Evolutionary conservation across 2,113 vertebrate genomes (phyloP), one percentile per base, ranked within the genome.

Genomic region (Morone chrysops): DNA sequence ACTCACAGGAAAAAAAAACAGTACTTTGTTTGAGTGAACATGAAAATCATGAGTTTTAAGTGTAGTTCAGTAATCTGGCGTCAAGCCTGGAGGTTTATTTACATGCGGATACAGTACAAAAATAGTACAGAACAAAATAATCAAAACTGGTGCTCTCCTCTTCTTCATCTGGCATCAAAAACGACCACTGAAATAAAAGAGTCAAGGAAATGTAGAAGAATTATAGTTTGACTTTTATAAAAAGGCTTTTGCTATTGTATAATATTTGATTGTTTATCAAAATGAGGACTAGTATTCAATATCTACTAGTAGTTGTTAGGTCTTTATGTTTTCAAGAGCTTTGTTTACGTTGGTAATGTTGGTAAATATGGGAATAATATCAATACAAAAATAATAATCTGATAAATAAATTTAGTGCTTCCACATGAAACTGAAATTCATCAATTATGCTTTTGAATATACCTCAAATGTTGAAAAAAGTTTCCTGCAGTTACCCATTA

Each of bases 161-260:
- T 13, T 93, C 60, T 86, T 96, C 88, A 96, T 57, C 95, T 86
- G 51, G 95, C 95, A 88, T 96, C 95, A 47, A 96, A 96, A 48
- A 96, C 95, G 57, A 96, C 95, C 95, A 96, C 95, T 96, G 94
- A 66, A 90, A 63, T 79, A 11, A 66, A 17, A 47, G 14, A 83
- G 92, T 96, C 73, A 96, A 95, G 94, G 94, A 93, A 92, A 69
- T 73, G 20, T 12, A 59, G 20, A 54, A 9, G 4, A 1, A 54
- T 54, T 14, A 12, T 20, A 18, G 0, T 5, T 31, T 63, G 0
- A 57, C 41, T 48, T 38, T 4, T 6, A 5, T 54, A 14, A 53
- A 57, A 61, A 76, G 5, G 0, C 3, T 17, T 54, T 65, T 56
- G 5, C 14, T 9, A 13, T 57, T 17, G 48, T 8, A 61, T 45